Base-by-base conservation (phyloP, 2,888 invertebrate genomes). In the Polydrusus pterygomalis region DNA sequence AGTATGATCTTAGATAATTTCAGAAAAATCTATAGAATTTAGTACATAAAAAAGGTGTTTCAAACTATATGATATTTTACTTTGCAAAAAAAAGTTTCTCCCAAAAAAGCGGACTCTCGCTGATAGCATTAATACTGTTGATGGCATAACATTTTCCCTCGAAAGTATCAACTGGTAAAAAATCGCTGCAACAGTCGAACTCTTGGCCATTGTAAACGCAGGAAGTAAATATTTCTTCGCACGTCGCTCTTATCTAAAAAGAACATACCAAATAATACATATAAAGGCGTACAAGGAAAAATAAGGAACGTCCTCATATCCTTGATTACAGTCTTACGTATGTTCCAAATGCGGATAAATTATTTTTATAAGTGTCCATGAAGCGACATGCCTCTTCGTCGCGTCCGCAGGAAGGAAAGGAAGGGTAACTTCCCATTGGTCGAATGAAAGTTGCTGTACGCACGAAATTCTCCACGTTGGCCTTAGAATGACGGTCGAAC, bases 131-230 rank as follows among this genome's bases (percentile, higher is more conserved):
- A n/a, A 62, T 54, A 18, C 68, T 74, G 17, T 75, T 75, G 11
- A 75, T n/a, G 6, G 65, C 75, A 18, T 58, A 75, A 60, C 75
- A 75, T 58, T 56, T 75, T 47, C 75, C 75, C 20, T 65, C 56
- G 38, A 49, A 58, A 7, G 75, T 75, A 18, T 70, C 65, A 0
- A 75, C 60, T 6, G 70, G 70, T n/a, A 70, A 49, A 30, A 75
- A 70, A 43, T 40, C 45, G 13, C 47, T 40, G 40, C 75, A 75
- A 43, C 75, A 75, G 54, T 70, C 49, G 25, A 75, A 70, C 18
- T 64, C 38, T 58, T 40, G n/a, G 1, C 51, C 58, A 18, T 75
- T 75, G 49, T 40, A 70, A 5, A 11, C 10, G 17, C 75, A 75
- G 0, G 65, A 70, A n/a, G 70, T 40, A 20, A 75, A 70, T 2